A percentile compares a stretch with the other conserved stretches of the same genome.
These are phyloP conservation scores for Odontomyia ornata DNA, from an alignment of 2,888 invertebrate species.

Conservation along the genomic window DNA sequence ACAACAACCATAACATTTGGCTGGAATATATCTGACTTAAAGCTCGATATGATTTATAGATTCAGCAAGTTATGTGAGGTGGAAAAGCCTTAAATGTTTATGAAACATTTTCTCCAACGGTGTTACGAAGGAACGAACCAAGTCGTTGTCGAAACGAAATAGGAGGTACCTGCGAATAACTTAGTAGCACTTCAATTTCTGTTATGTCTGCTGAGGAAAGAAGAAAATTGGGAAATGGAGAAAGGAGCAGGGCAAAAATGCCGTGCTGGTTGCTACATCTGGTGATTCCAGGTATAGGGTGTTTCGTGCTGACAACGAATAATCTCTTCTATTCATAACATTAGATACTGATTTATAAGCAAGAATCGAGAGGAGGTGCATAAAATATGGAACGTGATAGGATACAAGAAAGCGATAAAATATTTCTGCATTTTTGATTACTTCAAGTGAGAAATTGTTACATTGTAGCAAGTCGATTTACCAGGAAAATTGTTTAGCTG, in stretches of 20 bases:
- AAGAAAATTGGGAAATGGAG: too few species aligned
- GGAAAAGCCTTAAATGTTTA: conserved; percentile 35
- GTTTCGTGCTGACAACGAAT: not conserved
- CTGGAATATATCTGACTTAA: not conserved
- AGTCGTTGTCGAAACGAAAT: not conserved
- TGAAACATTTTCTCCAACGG: conserved; percentile 14
- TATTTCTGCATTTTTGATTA: too few species aligned
- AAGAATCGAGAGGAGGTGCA: not conserved
- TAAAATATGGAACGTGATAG: not conserved
- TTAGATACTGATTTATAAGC: not conserved
- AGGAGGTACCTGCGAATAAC: conserved; percentile 21
- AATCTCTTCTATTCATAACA: not conserved
- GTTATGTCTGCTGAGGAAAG: not conserved
- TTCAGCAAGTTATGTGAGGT: conserved; percentile 35
- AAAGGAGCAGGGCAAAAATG: not conserved
- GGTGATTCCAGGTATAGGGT: not conserved
- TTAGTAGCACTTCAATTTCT: conserved; percentile 10
- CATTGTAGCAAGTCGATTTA: too few species aligned
- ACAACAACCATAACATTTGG: not conserved
- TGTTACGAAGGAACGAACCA: not conserved
- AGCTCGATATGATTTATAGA: conserved; percentile 36
- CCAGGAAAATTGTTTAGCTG: too few species aligned
- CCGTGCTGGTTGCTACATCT: not conserved
- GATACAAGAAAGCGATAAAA: not conserved
- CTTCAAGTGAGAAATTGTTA: too few species aligned